These are phyloP conservation scores for Talpa occidentalis DNA, from an alignment of 2,113 vertebrate genomes.

Conservation along the genomic window DNA sequence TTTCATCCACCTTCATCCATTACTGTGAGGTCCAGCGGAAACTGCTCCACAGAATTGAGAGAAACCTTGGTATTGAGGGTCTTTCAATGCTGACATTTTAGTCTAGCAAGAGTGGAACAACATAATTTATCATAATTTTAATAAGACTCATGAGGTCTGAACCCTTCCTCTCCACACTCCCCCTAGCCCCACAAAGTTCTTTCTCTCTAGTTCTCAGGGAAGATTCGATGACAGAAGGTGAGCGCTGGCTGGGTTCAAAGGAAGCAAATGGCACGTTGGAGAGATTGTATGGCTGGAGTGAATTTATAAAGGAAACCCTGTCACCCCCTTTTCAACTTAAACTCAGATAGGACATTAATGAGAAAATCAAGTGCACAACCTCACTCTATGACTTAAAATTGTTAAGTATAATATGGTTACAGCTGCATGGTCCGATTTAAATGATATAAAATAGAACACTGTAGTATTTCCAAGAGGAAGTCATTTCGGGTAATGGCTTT, in stretches of 20 bases:
- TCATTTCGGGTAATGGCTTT: constrained; percentile 52
- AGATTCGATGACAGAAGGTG: neutral
- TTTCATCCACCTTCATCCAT: neutral
- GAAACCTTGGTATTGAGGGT: too few relatives aligned
- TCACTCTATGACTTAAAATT: neutral
- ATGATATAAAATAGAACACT: constrained; percentile 20
- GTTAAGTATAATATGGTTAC: neutral
- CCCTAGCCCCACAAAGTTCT: neutral
- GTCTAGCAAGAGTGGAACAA: neutral
- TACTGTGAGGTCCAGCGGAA: too few relatives aligned
- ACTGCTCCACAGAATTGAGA: neutral
- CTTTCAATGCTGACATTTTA: neutral
- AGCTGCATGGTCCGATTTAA: neutral
- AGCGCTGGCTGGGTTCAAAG: neutral
- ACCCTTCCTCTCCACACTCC: neutral
- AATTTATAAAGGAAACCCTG: neutral
- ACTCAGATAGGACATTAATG: neutral
- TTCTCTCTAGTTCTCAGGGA: neutral
- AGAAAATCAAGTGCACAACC: neutral
- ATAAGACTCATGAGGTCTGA: neutral
- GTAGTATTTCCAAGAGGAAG: constrained; percentile 54
- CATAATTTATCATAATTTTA: neutral
- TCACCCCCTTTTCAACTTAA: neutral
- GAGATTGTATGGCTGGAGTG: neutral
- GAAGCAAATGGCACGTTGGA: neutral